Conservation (phyloP, 2,113 vertebrate species). For the Antechinus stuartii region DNA sequence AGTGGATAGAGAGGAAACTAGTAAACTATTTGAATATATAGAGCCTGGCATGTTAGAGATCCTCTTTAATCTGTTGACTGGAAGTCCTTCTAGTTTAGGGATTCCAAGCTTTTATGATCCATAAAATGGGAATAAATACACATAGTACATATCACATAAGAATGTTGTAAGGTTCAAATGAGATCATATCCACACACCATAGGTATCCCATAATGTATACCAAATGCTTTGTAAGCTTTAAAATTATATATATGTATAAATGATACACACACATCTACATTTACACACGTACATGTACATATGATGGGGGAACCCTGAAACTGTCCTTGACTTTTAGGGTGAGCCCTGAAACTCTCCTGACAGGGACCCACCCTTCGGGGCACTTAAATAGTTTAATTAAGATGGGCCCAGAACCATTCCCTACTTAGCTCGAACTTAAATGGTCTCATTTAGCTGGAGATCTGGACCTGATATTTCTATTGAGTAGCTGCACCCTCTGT, state of each 20-base stretch:
- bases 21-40: background rate
- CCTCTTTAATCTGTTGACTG: background rate
- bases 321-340: too few relatives aligned
- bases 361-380: too few relatives aligned
- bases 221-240: background rate
- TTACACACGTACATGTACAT: background rate
- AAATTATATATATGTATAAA: background rate
- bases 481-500: too few relatives aligned
- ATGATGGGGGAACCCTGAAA: too few relatives aligned
- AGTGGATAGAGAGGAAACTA: background rate
- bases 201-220: background rate
- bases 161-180: background rate
- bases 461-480: too few relatives aligned
- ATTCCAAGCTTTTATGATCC: background rate
- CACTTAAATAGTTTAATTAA: too few relatives aligned
- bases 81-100: background rate
- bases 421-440: too few relatives aligned
- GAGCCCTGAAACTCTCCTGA: too few relatives aligned
- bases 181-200: background rate
- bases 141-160: background rate
- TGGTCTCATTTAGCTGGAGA: too few relatives aligned
- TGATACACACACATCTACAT: background rate
- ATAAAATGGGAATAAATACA: background rate
- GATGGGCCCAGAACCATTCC: too few relatives aligned
- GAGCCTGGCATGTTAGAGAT: background rate